Conservation (phyloP, 2,888 invertebrate species). For the Oscheius sp. region DNA sequence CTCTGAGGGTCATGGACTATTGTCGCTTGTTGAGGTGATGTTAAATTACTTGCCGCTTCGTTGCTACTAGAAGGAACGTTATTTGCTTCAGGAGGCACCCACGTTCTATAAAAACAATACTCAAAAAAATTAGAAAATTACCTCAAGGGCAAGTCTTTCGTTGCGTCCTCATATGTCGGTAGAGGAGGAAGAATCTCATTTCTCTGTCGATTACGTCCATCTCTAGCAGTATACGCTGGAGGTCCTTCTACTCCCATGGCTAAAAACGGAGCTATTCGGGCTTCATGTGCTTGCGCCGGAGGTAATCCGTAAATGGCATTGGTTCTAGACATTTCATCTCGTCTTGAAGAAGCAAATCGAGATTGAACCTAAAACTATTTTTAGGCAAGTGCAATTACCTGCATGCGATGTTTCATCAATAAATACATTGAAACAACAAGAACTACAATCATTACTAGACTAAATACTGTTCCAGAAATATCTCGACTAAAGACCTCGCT, state of each 20-base stretch:
- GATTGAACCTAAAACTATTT: conserved; percentile 46
- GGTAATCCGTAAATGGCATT: conserved; percentile 44
- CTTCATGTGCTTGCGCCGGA: conserved; percentile 31
- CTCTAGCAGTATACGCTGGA: conserved; percentile 57
- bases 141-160: conserved; percentile 63
- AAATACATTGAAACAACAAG: conserved; percentile 68
- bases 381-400: conserved; percentile 40
- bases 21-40: conserved; percentile 4
- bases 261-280: conserved; percentile 50
- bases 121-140: background rate
- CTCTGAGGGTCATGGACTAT: background rate
- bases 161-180: conserved; percentile 69
- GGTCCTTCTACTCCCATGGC: conserved; percentile 61
- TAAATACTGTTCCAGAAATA: conserved; percentile 68
- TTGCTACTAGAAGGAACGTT: conserved; percentile 11
- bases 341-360: conserved; percentile 44
- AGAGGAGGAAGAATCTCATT: conserved; percentile 62
- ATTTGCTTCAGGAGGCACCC: conserved; percentile 12
- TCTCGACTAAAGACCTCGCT: conserved; percentile 66
- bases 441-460: conserved; percentile 67
- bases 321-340: conserved; percentile 50
- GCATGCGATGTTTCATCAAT: conserved; percentile 69
- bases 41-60: background rate
- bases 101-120: conserved; percentile 4
- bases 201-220: conserved; percentile 32